Evolutionary conservation across 2,888 invertebrate species (phyloP).

Genomic region (Metopia argyrocephala): DNA sequence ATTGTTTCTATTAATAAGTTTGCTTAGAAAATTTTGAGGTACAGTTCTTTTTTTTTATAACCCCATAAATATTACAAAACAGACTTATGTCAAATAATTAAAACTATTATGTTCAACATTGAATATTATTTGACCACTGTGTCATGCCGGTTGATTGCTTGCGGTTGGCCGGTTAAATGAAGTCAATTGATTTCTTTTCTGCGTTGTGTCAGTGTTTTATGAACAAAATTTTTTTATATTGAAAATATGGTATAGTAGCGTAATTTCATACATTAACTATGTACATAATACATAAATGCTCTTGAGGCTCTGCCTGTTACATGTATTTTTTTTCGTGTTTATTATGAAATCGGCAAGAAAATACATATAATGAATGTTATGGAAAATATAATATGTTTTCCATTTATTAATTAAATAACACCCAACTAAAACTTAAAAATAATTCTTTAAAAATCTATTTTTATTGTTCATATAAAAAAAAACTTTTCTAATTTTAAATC

Average conservation of each 20-base stretch:
- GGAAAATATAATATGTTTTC: conserved; percentile 1
- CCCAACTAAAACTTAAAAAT: conserved; percentile 11
- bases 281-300: conserved; percentile 21
- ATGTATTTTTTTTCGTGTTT: conserved; percentile 37
- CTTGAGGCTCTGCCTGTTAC: neutral
- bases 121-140: conserved; percentile 34
- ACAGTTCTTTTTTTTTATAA: too few relatives aligned
- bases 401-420: conserved; percentile 24
- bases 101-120: neutral
- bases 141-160: conserved; percentile 19
- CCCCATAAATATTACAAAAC: too few relatives aligned
- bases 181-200: conserved; percentile 49
- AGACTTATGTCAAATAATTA: too few relatives aligned
- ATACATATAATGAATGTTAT: neutral
- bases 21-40: too few relatives aligned
- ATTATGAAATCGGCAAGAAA: conserved; percentile 36
- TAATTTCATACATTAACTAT: conserved; percentile 14
- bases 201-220: neutral
- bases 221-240: conserved; percentile 34
- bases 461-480: neutral
- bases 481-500: conserved; percentile 5
- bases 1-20: too few relatives aligned
- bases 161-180: conserved; percentile 48
- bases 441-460: neutral
- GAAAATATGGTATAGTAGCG: conserved; percentile 38